Conservation (phyloP, 2,113 vertebrate genomes). For the Isichthys henryi region DNA sequence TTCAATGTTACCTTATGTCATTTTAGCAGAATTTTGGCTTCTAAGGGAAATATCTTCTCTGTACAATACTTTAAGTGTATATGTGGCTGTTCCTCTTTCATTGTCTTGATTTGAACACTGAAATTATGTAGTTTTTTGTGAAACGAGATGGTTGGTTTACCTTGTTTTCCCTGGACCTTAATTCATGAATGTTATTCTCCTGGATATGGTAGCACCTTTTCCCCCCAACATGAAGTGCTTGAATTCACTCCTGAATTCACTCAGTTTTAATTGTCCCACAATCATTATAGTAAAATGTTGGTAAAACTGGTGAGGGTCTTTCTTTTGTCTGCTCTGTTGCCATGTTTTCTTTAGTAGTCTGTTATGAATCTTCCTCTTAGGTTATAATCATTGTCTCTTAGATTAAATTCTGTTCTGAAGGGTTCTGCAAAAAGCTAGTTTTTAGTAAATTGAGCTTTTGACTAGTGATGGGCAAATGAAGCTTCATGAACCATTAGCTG, state of each 20-base stretch:
- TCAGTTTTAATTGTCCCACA: neutral
- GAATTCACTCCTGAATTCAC: neutral
- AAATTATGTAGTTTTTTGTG: neutral
- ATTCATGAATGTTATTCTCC: neutral
- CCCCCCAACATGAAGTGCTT: neutral
- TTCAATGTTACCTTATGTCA: neutral
- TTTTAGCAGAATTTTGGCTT: neutral
- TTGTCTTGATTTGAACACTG: neutral
- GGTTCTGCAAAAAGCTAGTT: neutral
- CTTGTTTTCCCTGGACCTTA: neutral
- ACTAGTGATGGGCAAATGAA: neutral
- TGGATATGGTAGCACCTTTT: neutral
- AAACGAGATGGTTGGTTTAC: neutral
- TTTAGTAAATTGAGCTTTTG: neutral
- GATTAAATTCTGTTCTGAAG: neutral
- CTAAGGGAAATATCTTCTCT: neutral
- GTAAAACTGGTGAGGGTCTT: neutral
- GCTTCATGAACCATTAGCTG: neutral
- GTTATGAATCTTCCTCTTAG: neutral
- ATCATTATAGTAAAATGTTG: conserved; percentile 4
- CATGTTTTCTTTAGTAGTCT: neutral
- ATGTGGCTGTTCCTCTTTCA: neutral
- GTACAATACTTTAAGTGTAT: neutral
- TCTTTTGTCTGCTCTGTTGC: neutral
- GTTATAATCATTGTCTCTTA: neutral